phyloP scores from a whole-genome alignment of 2,113 vertebrate species.

The Daboia siamensis region DNA sequence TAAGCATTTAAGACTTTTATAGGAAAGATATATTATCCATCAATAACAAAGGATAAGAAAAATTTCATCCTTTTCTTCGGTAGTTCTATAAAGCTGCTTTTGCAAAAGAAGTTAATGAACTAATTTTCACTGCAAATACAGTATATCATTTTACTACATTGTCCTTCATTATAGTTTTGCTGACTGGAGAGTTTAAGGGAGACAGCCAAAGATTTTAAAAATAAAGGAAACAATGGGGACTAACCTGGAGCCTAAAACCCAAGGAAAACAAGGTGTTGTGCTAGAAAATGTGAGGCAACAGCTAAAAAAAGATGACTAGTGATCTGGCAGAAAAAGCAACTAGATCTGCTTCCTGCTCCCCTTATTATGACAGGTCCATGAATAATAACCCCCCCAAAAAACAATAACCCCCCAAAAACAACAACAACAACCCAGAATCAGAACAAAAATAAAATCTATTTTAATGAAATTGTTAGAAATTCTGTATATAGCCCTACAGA shows the following conservation, averaged over 20 bases:
- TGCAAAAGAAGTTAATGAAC: slow-evolving; percentile 2
- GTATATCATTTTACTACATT: background rate
- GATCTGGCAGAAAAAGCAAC: background rate
- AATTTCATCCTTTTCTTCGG: background rate
- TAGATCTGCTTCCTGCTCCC: background rate
- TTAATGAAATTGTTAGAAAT: background rate
- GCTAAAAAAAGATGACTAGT: background rate
- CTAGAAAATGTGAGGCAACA: background rate
- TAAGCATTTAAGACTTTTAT: too few relatives aligned
- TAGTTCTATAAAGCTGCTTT: background rate
- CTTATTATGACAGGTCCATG: background rate
- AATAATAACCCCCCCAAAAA: background rate
- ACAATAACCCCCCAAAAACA: background rate
- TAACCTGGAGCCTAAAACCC: background rate
- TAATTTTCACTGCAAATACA: background rate
- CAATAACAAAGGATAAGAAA: background rate
- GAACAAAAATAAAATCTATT: background rate
- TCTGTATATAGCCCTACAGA: too few relatives aligned
- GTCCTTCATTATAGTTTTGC: background rate
- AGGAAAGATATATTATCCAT: background rate
- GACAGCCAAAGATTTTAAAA: background rate
- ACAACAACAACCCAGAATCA: background rate
- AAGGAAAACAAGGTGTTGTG: background rate
- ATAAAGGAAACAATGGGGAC: background rate
- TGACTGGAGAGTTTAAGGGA: background rate